These are phyloP conservation scores for Pelecanoides urinatrix DNA, from an alignment of 2,113 vertebrate genomes.

Conservation along the genomic window DNA sequence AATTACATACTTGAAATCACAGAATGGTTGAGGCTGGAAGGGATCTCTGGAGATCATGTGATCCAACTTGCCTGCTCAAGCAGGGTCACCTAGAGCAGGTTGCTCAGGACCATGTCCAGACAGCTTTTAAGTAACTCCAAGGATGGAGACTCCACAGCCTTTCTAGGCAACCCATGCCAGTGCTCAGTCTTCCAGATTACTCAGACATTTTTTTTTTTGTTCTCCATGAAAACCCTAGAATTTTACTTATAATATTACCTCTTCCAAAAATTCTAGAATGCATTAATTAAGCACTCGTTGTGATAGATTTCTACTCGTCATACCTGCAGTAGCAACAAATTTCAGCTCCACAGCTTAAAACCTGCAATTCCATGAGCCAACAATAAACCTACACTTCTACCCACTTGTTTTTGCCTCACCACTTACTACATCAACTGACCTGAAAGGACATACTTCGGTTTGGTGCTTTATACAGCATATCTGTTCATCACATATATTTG, in stretches of 20 bases:
- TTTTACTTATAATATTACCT: not conserved
- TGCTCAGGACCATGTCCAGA: not conserved
- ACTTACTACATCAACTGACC: not conserved
- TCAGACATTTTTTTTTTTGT: not conserved
- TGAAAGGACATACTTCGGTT: not conserved
- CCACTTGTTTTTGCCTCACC: not conserved
- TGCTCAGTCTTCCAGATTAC: not conserved
- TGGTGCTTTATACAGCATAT: not conserved
- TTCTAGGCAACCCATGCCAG: not conserved
- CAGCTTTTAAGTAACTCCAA: not conserved
- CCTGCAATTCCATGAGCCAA: not conserved
- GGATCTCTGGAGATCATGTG: not conserved
- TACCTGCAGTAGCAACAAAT: not conserved
- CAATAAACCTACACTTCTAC: not conserved
- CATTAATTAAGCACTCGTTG: not conserved
- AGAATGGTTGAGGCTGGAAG: not conserved
- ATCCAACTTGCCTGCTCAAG: not conserved
- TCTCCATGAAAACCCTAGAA: not conserved
- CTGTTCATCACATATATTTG: not conserved
- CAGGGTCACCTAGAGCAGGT: not conserved
- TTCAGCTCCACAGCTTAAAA: not conserved
- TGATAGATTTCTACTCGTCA: not conserved
- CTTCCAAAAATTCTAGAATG: not conserved
- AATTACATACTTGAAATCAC: not conserved
- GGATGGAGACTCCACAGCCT: not conserved